phyloP scores from a whole-genome alignment of 64 coral and sea anemone genomes.

The Stichodactyla mertensii region DNA sequence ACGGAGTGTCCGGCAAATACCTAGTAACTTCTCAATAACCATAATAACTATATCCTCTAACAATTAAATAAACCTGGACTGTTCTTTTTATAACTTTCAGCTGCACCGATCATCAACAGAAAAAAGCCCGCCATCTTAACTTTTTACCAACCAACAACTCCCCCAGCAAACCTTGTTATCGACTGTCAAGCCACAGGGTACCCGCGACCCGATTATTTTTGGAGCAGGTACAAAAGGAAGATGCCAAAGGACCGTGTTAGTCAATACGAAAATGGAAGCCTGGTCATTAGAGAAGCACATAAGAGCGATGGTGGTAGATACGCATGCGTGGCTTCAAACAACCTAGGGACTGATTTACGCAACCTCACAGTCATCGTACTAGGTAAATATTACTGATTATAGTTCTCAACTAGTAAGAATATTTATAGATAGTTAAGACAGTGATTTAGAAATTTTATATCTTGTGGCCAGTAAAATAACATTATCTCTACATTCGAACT shows the following conservation, averaged over 20 bases:
- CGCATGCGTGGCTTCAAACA: conserved; percentile 26
- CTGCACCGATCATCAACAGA: background rate
- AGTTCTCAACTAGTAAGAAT: too few relatives aligned
- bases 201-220: conserved; percentile 22
- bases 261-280: background rate
- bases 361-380: conserved; percentile 38
- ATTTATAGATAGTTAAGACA: background rate
- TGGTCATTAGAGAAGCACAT: conserved; percentile 17
- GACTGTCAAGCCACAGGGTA: conserved; percentile 34
- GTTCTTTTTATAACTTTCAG: background rate
- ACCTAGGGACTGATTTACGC: conserved; percentile 20
- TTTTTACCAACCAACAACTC: background rate
- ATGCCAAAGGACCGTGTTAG: conserved; percentile 22
- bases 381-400: conserved; percentile 9
- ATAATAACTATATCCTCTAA: too few relatives aligned
- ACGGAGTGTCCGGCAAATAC: too few relatives aligned
- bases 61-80: background rate
- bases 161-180: background rate
- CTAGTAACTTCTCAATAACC: too few relatives aligned
- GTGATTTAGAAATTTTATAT: background rate
- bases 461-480: too few relatives aligned
- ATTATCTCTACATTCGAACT: too few relatives aligned
- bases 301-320: conserved; percentile 43
- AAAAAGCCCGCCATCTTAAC: background rate
- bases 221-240: conserved; percentile 25